Evolutionary conservation across 2,797 vertebrate genomes (phyloP).

Genomic region (Sebastes ruberrimus): DNA sequence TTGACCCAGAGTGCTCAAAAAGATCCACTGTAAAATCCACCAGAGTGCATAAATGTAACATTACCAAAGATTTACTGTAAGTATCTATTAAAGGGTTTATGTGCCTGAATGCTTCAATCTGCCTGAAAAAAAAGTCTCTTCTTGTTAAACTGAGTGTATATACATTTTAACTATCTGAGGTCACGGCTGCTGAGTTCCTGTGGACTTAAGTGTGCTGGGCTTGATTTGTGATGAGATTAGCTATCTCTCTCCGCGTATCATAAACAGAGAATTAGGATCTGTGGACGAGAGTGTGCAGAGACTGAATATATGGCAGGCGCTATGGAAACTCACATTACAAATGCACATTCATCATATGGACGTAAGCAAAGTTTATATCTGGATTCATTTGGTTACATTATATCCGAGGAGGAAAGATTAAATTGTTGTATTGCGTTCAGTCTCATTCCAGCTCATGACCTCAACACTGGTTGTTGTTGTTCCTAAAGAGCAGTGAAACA

Average conservation of each 20-base stretch:
- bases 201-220: constrained; percentile 30
- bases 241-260: constrained; percentile 46
- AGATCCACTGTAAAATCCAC: background rate
- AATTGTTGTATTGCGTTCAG: background rate
- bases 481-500: background rate
- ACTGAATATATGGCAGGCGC: constrained; percentile 23
- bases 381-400: constrained; percentile 19
- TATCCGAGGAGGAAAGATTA: background rate
- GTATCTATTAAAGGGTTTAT: constrained; percentile 14
- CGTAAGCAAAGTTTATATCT: constrained; percentile 25
- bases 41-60: background rate
- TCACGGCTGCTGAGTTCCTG: constrained; percentile 51
- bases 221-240: constrained; percentile 59
- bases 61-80: constrained; percentile 4
- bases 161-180: constrained; percentile 43
- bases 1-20: background rate
- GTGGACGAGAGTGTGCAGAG: constrained; percentile 38
- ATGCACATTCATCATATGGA: constrained; percentile 48
- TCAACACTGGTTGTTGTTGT: background rate
- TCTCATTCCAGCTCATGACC: background rate
- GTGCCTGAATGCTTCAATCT: constrained; percentile 21
- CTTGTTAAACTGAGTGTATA: constrained; percentile 46
- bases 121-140: constrained; percentile 7
- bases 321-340: constrained; percentile 54
- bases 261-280: constrained; percentile 62